Evolutionary conservation across 2,797 vertebrate genomes (phyloP).

Genomic region (Crenuchus spilurus): DNA sequence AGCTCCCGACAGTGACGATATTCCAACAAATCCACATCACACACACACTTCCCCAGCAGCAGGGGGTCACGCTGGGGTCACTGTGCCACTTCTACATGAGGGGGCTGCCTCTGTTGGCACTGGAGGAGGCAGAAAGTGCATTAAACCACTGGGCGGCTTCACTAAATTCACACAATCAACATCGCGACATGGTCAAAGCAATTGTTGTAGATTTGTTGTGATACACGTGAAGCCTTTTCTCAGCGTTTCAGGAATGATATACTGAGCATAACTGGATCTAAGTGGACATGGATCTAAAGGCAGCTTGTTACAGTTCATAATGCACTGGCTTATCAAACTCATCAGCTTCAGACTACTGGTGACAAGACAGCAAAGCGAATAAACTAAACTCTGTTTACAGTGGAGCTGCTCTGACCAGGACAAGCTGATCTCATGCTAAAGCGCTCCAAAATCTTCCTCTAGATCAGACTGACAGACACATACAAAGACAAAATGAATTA

Average conservation of each 20-base stretch:
- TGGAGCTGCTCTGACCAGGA: no score
- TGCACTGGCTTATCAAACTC: no score
- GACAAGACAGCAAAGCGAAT: no score
- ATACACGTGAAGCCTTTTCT: neutral
- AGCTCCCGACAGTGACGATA: slow-evolving; percentile 24
- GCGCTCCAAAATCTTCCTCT: no score
- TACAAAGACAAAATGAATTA: no score
- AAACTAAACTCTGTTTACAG: no score
- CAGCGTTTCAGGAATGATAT: neutral
- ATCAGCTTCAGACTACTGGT: no score
- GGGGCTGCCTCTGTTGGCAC: neutral
- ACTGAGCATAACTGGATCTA: neutral
- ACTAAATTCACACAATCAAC: neutral
- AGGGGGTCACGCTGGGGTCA: slow-evolving; percentile 44
- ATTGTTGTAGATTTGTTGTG: neutral
- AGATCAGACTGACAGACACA: no score
- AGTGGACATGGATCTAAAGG: neutral
- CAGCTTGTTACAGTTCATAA: no score
- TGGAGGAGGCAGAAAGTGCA: neutral
- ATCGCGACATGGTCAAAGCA: neutral
- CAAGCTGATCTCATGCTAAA: no score
- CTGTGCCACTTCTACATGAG: slow-evolving; percentile 32
- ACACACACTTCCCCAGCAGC: slow-evolving; percentile 16
- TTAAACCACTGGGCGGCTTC: neutral
- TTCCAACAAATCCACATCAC: neutral